phyloP scores from a whole-genome alignment of 2,113 vertebrate genomes.

The Neogobius melanostomus region DNA sequence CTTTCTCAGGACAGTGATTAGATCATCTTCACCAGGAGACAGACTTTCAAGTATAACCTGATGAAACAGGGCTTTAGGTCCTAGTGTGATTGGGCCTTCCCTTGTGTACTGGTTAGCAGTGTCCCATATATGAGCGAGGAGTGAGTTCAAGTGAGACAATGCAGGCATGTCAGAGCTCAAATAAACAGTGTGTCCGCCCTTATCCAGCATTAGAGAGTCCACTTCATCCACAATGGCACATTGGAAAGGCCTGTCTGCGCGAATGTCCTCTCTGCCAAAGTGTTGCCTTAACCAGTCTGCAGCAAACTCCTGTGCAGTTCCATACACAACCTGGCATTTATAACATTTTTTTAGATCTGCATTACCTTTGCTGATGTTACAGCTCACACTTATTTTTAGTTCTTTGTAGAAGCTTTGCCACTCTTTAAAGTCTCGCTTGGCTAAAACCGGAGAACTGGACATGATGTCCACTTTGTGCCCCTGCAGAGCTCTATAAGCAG shows the following conservation, averaged over 20 bases:
- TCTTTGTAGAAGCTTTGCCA: slow-evolving; percentile 19
- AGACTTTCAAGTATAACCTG: slow-evolving; percentile 29
- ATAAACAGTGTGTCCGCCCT: slow-evolving; percentile 57
- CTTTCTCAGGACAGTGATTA: slow-evolving; percentile 20
- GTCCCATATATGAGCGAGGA: slow-evolving; percentile 62
- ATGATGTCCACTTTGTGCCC: slow-evolving; percentile 59
- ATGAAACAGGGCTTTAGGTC: slow-evolving; percentile 22
- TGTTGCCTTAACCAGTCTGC: slow-evolving; percentile 54
- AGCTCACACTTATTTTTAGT: slow-evolving; percentile 37
- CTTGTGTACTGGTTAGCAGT: slow-evolving; percentile 33
- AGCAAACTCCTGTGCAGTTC: slow-evolving; percentile 60
- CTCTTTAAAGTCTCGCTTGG: slow-evolving; percentile 33
- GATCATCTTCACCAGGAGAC: background rate
- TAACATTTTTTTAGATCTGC: slow-evolving; percentile 38
- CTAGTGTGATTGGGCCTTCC: slow-evolving; percentile 1
- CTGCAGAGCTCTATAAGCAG: slow-evolving; percentile 50
- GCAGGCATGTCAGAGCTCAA: slow-evolving; percentile 33
- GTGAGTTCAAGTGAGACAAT: slow-evolving; percentile 45
- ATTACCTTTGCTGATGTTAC: slow-evolving; percentile 45
- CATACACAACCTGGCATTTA: slow-evolving; percentile 64
- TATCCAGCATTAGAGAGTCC: slow-evolving; percentile 70
- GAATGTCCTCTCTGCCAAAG: slow-evolving; percentile 42
- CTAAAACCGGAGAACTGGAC: slow-evolving; percentile 64
- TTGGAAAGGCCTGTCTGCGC: slow-evolving; percentile 51
- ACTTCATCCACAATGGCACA: slow-evolving; percentile 72